A percentile compares a stretch with the other conserved stretches of the same genome.
Conservation (phyloP, 2,113 vertebrate genomes). For the Capreolus pygargus region DNA sequence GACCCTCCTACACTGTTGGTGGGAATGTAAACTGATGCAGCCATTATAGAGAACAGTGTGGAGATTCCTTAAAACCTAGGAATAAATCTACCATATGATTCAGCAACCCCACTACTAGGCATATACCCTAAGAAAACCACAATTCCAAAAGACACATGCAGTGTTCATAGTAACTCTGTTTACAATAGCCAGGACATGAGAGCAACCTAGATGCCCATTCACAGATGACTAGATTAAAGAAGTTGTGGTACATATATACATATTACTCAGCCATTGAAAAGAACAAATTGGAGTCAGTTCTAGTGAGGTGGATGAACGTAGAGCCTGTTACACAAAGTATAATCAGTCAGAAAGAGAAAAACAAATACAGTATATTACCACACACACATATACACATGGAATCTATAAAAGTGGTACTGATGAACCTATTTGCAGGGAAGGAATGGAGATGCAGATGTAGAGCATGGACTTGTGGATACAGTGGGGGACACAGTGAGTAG, state of each 20-base stretch:
- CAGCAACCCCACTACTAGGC: neutral
- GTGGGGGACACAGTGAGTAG: neutral
- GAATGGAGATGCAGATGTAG: neutral
- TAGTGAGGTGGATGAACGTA: neutral
- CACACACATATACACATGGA: neutral
- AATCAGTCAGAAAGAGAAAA: neutral
- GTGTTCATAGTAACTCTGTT: neutral
- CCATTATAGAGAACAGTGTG: neutral
- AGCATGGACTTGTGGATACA: neutral
- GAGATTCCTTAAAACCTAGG: neutral
- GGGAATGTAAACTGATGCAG: neutral
- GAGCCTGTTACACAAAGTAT: neutral
- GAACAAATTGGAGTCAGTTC: neutral
- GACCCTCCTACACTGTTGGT: neutral
- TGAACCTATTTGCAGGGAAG: neutral
- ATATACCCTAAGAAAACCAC: neutral
- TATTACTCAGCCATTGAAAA: neutral
- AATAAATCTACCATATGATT: neutral
- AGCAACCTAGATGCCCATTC: neutral
- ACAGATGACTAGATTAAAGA: neutral
- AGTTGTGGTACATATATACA: neutral
- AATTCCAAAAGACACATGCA: neutral
- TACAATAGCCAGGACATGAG: neutral
- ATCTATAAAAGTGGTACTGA: neutral
- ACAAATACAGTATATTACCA: neutral